Evolutionary conservation across 2,797 vertebrate species (phyloP).

Genomic region (Sebastes reedi): DNA sequence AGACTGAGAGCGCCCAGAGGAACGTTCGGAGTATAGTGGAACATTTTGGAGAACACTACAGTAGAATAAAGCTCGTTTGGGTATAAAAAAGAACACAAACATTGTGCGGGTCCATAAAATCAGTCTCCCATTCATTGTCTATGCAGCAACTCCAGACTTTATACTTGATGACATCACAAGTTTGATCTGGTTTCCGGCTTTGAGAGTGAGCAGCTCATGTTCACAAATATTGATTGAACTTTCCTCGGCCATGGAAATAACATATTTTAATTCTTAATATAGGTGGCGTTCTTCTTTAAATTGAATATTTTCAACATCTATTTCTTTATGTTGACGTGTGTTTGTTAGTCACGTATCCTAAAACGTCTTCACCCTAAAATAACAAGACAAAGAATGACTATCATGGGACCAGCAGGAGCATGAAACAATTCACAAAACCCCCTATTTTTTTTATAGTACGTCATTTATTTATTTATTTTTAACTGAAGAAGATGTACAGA

Average conservation of each 20-base stretch:
- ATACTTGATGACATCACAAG: accelerated
- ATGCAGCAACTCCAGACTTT: no score
- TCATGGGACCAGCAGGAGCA: slow-evolving; percentile 38
- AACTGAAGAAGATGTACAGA: not conserved
- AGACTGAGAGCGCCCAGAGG: no score
- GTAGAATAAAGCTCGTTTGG: no score
- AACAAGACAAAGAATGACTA: slow-evolving; percentile 27
- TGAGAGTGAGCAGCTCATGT: not conserved
- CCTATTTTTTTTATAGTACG: not conserved
- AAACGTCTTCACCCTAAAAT: slow-evolving; percentile 45
- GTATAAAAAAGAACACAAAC: no score
- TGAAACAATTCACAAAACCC: not conserved
- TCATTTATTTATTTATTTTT: not conserved
- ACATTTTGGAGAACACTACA: no score
- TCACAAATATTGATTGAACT: no score
- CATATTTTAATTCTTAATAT: not conserved
- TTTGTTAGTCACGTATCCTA: slow-evolving; percentile 33
- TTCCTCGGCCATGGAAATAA: not conserved
- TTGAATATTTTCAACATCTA: not conserved
- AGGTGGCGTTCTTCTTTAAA: not conserved
- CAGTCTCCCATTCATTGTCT: no score
- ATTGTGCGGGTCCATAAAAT: no score
- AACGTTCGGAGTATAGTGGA: no score
- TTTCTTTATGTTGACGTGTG: not conserved
- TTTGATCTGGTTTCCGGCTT: no score